A percentile compares a stretch with the other conserved stretches of the same genome.
Conservation (phyloP, 2,113 vertebrate genomes). For the Columba livia region DNA sequence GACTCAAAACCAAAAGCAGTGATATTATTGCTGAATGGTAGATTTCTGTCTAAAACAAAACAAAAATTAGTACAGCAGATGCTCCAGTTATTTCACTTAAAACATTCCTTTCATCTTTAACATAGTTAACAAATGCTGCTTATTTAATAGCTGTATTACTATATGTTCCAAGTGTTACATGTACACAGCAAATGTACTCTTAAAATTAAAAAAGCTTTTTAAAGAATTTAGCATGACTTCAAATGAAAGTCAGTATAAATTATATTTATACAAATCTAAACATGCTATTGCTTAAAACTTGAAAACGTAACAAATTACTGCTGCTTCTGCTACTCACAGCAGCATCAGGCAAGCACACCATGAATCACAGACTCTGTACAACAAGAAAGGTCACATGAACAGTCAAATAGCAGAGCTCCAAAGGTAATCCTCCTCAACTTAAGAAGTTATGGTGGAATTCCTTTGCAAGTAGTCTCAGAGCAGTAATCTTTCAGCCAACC, state of each 20-base stretch:
- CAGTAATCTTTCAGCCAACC: neutral
- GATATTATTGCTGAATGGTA: neutral
- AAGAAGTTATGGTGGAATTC: neutral
- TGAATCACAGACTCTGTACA: neutral
- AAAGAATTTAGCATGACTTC: neutral
- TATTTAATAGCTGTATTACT: neutral
- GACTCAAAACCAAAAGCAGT: neutral
- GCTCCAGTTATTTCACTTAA: neutral
- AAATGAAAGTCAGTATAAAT: neutral
- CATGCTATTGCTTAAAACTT: neutral
- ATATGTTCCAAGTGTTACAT: neutral
- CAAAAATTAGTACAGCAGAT: neutral
- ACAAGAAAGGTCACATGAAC: neutral
- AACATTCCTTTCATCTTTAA: neutral
- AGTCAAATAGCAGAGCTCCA: neutral
- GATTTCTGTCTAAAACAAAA: neutral
- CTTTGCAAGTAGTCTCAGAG: neutral
- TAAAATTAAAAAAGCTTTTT: neutral
- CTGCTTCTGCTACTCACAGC: neutral
- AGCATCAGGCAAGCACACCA: neutral
- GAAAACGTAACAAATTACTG: neutral
- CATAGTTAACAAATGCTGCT: neutral
- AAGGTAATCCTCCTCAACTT: neutral
- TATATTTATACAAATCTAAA: neutral
- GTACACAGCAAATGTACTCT: neutral